Evolutionary conservation across 2,888 invertebrate species (phyloP).

Genomic region (Drosophila paranaensis): DNA sequence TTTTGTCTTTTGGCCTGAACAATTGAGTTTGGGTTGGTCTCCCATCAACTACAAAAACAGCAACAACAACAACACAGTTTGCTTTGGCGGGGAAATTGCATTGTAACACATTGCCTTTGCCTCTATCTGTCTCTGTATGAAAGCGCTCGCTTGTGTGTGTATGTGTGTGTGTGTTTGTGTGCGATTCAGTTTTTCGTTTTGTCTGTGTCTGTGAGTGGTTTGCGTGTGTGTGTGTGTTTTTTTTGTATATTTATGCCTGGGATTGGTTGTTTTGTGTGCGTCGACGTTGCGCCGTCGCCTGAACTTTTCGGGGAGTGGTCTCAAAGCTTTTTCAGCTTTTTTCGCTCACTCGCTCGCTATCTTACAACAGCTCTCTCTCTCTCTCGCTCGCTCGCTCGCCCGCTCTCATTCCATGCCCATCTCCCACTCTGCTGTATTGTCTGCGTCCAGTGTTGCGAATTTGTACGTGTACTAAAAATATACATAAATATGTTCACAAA

Average conservation of each 20-base stretch:
- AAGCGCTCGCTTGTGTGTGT: background rate
- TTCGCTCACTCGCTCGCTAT: slow-evolving; percentile 48
- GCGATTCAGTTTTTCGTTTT: slow-evolving; percentile 50
- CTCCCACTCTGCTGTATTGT: slow-evolving; percentile 28
- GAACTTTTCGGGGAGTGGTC: slow-evolving; percentile 83
- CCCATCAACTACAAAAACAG: slow-evolving; percentile 44
- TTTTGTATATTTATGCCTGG: slow-evolving; percentile 76
- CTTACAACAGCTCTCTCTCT: slow-evolving; percentile 30
- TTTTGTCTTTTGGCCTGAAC: slow-evolving; percentile 61
- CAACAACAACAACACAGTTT: slow-evolving; percentile 14
- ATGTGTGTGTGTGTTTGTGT: slow-evolving; percentile 22
- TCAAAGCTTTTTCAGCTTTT: slow-evolving; percentile 76
- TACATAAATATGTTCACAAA: slow-evolving; percentile 39
- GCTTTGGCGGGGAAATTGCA: slow-evolving; percentile 73
- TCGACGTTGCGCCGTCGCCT: slow-evolving; percentile 64
- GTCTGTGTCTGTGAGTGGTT: slow-evolving; percentile 12
- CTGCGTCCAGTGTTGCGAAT: slow-evolving; percentile 47
- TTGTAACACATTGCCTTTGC: slow-evolving; percentile 71
- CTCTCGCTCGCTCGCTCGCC: slow-evolving; percentile 31
- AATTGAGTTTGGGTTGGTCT: slow-evolving; percentile 79
- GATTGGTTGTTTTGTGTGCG: slow-evolving; percentile 76
- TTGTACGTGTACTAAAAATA: slow-evolving; percentile 58
- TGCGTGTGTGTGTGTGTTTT: slow-evolving; percentile 36
- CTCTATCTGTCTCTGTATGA: slow-evolving; percentile 45
- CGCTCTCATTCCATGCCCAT: slow-evolving; percentile 5